Evolutionary conservation across 2,113 vertebrate species (phyloP).

Genomic region (Gobio gobio): DNA sequence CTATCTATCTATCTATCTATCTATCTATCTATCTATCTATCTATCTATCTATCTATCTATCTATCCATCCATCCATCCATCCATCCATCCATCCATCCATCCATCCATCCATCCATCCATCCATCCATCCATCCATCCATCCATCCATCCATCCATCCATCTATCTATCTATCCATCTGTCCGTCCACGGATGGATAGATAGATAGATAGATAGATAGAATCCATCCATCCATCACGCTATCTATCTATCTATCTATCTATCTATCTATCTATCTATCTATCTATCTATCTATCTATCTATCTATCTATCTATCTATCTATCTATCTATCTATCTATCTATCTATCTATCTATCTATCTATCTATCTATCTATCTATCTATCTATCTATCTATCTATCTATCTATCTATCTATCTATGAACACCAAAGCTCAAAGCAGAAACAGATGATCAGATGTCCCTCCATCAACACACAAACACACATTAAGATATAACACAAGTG

Average conservation of each 20-base stretch:
- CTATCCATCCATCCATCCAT: not conserved
- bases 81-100: not conserved
- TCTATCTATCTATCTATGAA: slow-evolving; percentile 24
- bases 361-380: not conserved
- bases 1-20: not conserved
- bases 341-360: slow-evolving; percentile 26
- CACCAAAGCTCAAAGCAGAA: slow-evolving; percentile 1
- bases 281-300: not conserved
- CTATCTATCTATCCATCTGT: too few relatives aligned
- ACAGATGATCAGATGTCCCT: not conserved
- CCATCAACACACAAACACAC: not conserved
- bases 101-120: not conserved
- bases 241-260: too few relatives aligned
- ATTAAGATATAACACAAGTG: not conserved
- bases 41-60: not conserved
- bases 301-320: not conserved
- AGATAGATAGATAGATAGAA: too few relatives aligned
- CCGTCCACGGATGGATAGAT: too few relatives aligned
- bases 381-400: slow-evolving; percentile 49
- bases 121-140: slow-evolving; percentile 21
- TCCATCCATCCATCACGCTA: too few relatives aligned
- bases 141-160: not conserved
- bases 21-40: not conserved
- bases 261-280: too few relatives aligned
- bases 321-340: not conserved